These are phyloP conservation scores for Rousettus leschenaultii DNA, from an alignment of 2,113 vertebrate species.

Conservation along the genomic window DNA sequence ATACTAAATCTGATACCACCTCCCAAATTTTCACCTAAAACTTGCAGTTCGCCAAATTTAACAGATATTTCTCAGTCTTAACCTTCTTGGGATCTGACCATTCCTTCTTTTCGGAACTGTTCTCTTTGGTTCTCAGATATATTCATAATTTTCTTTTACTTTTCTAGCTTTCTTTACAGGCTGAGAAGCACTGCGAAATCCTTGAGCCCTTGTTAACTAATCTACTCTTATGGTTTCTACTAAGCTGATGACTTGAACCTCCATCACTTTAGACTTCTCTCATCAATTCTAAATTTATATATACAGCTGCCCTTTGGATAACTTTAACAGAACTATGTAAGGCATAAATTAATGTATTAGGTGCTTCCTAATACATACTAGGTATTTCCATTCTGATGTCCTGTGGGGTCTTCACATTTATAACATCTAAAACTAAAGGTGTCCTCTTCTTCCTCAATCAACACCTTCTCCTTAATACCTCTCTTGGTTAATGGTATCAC, in stretches of 20 bases:
- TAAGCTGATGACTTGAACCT: slow-evolving; percentile 3
- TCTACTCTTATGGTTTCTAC: background rate
- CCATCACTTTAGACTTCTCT: background rate
- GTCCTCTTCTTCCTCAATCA: background rate
- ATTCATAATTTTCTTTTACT: background rate
- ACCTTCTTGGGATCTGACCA: background rate
- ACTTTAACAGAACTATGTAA: background rate
- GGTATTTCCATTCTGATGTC: background rate
- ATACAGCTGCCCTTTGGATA: background rate
- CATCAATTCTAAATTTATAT: slow-evolving; percentile 26
- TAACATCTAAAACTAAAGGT: background rate
- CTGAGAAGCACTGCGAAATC: background rate
- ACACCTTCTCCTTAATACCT: background rate
- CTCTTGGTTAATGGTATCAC: background rate
- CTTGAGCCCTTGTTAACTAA: background rate
- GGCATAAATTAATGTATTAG: background rate
- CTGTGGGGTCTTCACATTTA: background rate
- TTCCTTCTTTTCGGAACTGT: background rate
- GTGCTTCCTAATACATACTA: background rate
- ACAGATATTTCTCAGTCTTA: background rate
- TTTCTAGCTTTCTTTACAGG: background rate
- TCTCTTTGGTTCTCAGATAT: background rate
- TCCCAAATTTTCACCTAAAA: slow-evolving; percentile 3
- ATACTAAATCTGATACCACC: background rate
- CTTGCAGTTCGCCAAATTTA: background rate